Conservation (phyloP, 2,888 invertebrate species). For the Hemaris fuciformis region DNA sequence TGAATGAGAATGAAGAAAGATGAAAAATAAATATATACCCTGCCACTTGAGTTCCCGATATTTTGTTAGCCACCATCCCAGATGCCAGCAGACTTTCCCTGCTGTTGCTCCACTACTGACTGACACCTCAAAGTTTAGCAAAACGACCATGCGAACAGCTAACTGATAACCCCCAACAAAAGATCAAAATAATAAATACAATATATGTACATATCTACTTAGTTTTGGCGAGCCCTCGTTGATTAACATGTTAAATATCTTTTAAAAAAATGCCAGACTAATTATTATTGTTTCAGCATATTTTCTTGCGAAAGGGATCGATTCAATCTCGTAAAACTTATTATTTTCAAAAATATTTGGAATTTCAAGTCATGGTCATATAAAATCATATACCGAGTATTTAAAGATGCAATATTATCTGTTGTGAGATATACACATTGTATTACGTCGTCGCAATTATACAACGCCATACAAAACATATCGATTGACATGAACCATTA, state of each 20-base stretch:
- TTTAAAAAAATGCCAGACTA: too few relatives aligned
- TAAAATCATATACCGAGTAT: too few relatives aligned
- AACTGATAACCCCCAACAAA: conserved; percentile 57
- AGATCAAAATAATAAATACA: conserved; percentile 23
- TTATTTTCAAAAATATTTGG: too few relatives aligned
- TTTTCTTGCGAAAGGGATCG: too few relatives aligned
- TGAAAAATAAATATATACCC: conserved; percentile 77
- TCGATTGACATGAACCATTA: not conserved
- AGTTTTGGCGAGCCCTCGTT: conserved; percentile 16
- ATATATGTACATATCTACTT: too few relatives aligned
- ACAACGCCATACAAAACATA: not conserved
- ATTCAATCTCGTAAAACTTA: too few relatives aligned
- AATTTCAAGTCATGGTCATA: too few relatives aligned
- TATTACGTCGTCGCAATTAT: not conserved
- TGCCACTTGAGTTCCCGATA: conserved; percentile 86
- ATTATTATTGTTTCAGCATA: too few relatives aligned
- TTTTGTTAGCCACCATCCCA: conserved; percentile 66
- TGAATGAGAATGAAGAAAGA: not conserved
- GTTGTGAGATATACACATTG: not conserved
- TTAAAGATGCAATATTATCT: too few relatives aligned
- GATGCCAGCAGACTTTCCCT: conserved; percentile 39
- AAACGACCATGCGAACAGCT: conserved; percentile 28
- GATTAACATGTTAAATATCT: not conserved
- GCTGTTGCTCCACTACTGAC: conserved; percentile 49
- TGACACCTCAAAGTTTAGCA: conserved; percentile 25